A percentile compares a stretch with the other conserved stretches of the same genome.
Conservation (phyloP, 2,888 invertebrate species). For the Eupithecia tripunctaria region DNA sequence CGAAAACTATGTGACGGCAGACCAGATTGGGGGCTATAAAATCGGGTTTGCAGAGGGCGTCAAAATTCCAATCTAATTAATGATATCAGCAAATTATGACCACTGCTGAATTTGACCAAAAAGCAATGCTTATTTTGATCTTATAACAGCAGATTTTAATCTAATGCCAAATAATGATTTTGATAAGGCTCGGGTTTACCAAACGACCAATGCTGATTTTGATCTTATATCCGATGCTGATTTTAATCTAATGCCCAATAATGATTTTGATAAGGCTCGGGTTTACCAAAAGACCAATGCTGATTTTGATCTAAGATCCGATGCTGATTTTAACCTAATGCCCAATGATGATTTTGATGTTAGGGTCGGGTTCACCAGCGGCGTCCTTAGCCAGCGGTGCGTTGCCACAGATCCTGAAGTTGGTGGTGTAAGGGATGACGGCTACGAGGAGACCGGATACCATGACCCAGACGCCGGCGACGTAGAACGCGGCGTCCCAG, state of each 20-base stretch:
- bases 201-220: background rate
- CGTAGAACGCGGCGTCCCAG: constrained; percentile 92
- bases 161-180: no score
- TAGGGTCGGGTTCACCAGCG: constrained; percentile 75
- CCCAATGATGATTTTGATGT: constrained; percentile 75
- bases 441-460: constrained; percentile 89
- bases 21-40: background rate
- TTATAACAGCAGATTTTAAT: background rate
- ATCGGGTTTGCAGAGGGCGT: background rate
- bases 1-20: background rate
- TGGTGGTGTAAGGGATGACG: constrained; percentile 87
- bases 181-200: no score
- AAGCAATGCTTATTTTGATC: no score
- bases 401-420: constrained; percentile 84
- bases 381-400: constrained; percentile 78
- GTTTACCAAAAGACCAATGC: background rate
- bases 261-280: no score
- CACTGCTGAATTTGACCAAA: background rate
- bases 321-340: constrained; percentile 56
- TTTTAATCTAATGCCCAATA: no score
- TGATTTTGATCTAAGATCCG: background rate
- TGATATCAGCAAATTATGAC: no score
- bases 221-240: background rate
- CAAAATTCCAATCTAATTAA: background rate
- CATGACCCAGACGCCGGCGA: constrained; percentile 92